Percentiles rank a stretch among this genome's conserved stretches.
phyloP scores from a whole-genome alignment of 2,797 vertebrate species.

The Siniperca scherzeri region DNA sequence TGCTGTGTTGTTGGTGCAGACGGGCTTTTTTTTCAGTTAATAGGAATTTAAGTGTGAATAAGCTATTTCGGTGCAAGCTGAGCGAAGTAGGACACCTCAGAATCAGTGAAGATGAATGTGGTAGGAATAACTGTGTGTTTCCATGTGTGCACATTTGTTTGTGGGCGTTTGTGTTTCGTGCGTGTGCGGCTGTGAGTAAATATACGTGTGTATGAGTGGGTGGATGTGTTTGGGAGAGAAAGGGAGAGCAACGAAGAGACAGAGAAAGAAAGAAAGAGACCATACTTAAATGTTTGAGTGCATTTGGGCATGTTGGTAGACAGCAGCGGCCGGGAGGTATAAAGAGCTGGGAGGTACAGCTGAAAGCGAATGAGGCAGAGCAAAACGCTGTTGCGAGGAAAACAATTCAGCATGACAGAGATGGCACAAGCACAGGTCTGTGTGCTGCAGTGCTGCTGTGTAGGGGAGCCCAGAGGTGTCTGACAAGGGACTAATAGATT shows the following conservation, averaged over 20 bases:
- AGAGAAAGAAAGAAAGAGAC: constrained; percentile 31
- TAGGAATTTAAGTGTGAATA: constrained; percentile 61
- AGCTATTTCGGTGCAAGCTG: constrained; percentile 45
- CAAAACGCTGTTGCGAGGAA: constrained; percentile 39
- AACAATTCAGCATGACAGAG: constrained; percentile 60
- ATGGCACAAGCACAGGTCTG: constrained; percentile 25
- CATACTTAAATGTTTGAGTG: constrained; percentile 56
- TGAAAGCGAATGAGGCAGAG: constrained; percentile 66
- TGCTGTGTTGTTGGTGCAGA: constrained; percentile 35
- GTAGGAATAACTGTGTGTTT: constrained; percentile 31
- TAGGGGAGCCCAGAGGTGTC: constrained; percentile 46
- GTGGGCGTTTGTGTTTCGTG: constrained; percentile 47
- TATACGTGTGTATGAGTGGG: constrained; percentile 45
- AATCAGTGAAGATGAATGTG: constrained; percentile 40
- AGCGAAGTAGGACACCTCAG: constrained; percentile 53
- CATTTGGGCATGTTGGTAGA: constrained; percentile 48
- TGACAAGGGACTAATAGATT: constrained; percentile 68
- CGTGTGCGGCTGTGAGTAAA: constrained; percentile 50
- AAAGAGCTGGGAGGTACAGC: constrained; percentile 58
- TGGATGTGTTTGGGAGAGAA: constrained; percentile 43
- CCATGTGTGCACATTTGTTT: constrained; percentile 12
- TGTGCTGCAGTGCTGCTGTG: constrained; percentile 46
- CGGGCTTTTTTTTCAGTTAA: constrained; percentile 35
- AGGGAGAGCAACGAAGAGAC: constrained; percentile 25
- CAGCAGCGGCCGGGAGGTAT: constrained; percentile 40